Evolutionary conservation across 30 jellyfish, hydroid and myxozoan species (phyloP).

Genomic region (Turritopsis dohrnii): DNA sequence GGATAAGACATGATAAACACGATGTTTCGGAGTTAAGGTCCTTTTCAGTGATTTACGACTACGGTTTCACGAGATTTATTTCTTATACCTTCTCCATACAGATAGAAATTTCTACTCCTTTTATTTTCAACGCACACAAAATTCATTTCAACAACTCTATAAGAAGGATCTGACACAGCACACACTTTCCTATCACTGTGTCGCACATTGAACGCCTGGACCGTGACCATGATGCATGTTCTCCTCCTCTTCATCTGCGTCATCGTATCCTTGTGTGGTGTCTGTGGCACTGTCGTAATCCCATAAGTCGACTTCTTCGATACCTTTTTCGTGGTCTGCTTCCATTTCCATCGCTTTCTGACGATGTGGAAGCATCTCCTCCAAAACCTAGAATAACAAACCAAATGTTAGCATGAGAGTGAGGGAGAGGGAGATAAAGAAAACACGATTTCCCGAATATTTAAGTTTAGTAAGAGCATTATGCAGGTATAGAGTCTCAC

Average conservation of each 20-base stretch:
- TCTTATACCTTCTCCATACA: neutral
- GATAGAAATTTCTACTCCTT: neutral
- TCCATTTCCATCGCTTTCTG: conserved; percentile 19
- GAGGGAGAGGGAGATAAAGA: too few species aligned
- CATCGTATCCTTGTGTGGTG: conserved; percentile 59
- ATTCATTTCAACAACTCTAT: neutral
- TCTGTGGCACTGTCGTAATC: conserved; percentile 31
- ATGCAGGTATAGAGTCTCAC: too few species aligned
- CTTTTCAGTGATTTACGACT: too few species aligned
- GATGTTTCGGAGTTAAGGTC: too few species aligned
- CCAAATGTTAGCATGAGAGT: neutral
- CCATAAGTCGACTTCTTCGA: conserved; percentile 51
- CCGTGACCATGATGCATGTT: conserved; percentile 51
- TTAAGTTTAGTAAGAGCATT: too few species aligned
- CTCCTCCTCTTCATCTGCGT: conserved; percentile 70
- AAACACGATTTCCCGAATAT: too few species aligned
- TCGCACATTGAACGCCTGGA: conserved; percentile 94
- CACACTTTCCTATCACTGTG: conserved; percentile 31
- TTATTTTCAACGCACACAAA: neutral
- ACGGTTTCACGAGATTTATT: too few species aligned
- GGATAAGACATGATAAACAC: too few species aligned
- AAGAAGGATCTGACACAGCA: neutral
- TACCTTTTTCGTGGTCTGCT: conserved; percentile 31
- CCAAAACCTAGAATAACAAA: conserved; percentile 40
- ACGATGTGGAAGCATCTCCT: conserved; percentile 64